These are phyloP conservation scores for Axea sp. DNA, from an alignment of 2,888 invertebrate species.

Conservation along the genomic window DNA sequence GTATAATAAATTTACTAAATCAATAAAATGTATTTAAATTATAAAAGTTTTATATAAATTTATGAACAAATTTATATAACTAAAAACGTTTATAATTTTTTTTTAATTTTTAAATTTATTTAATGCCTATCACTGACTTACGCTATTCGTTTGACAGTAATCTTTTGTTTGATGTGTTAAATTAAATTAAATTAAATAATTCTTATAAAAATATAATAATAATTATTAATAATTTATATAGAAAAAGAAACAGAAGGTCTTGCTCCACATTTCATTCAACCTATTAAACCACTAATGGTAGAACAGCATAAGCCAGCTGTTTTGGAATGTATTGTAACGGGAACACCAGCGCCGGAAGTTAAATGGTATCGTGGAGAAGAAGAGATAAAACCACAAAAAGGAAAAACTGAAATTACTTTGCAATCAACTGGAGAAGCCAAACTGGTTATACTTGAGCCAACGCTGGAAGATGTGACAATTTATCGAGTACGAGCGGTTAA, in stretches of 20 bases:
- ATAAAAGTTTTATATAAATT: no score
- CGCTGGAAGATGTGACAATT: constrained; percentile 84
- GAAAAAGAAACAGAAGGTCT: constrained; percentile 86
- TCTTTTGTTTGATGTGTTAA: no score
- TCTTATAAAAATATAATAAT: no score
- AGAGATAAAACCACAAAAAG: constrained; percentile 82
- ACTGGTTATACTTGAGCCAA: constrained; percentile 84
- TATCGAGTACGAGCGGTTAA: constrained; percentile 87
- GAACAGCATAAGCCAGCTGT: constrained; percentile 83
- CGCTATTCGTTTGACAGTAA: no score
- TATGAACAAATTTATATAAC: no score
- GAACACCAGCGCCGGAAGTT: constrained; percentile 85
- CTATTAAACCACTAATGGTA: constrained; percentile 84
- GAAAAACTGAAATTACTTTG: constrained; percentile 81
- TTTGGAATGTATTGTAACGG: constrained; percentile 85
- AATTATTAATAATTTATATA: constrained; percentile 70
- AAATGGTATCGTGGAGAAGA: constrained; percentile 85
- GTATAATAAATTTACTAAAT: no score
- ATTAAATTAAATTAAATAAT: no score
- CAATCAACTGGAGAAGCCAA: constrained; percentile 84
- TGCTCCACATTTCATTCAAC: constrained; percentile 84
- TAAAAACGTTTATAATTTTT: no score
- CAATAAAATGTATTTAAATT: no score
- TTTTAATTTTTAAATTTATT: no score
- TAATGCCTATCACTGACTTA: no score